Evolutionary conservation across 1,140 invertebrate genomes (phyloP).

Genomic region (Leptopilina clavipes): DNA sequence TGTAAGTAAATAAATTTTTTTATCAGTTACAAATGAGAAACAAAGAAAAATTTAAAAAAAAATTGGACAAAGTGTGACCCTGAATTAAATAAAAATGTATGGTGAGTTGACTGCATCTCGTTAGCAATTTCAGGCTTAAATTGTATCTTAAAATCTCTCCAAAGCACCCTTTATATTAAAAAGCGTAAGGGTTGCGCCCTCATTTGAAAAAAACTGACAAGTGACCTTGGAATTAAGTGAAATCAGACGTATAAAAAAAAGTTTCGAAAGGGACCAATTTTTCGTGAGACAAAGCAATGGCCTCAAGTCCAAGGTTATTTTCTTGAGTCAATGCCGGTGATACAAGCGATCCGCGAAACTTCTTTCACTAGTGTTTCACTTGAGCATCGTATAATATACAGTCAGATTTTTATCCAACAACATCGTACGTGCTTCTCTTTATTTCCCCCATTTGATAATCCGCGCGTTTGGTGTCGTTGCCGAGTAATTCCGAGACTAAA

Average conservation of each 20-base stretch:
- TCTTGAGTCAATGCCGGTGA: slow-evolving; percentile 27
- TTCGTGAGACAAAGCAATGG: slow-evolving; percentile 30
- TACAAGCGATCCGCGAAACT: slow-evolving; percentile 2
- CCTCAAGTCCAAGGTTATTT: slow-evolving; percentile 34
- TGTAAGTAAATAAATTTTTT: background rate
- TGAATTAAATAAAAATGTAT: slow-evolving; percentile 10
- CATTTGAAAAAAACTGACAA: slow-evolving; percentile 25
- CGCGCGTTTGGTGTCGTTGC: slow-evolving; percentile 27
- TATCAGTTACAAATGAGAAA: background rate
- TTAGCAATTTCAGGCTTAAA: background rate
- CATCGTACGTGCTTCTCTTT: slow-evolving; percentile 25
- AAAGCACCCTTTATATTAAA: slow-evolving; percentile 21
- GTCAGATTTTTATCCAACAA: slow-evolving; percentile 29
- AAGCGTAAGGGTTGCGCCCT: slow-evolving; percentile 18
- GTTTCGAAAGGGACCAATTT: slow-evolving; percentile 25
- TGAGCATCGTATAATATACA: slow-evolving; percentile 14
- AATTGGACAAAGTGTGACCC: background rate
- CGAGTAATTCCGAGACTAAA: background rate
- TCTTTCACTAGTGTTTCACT: slow-evolving; percentile 17
- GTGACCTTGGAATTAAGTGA: slow-evolving; percentile 29
- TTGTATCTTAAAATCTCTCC: slow-evolving; percentile 22
- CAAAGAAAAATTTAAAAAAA: background rate
- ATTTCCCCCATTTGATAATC: slow-evolving; percentile 31
- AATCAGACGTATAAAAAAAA: slow-evolving; percentile 4
- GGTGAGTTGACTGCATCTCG: background rate